Base-by-base conservation (phyloP, 2,888 invertebrate species). In the Limnephilus lunatus region DNA sequence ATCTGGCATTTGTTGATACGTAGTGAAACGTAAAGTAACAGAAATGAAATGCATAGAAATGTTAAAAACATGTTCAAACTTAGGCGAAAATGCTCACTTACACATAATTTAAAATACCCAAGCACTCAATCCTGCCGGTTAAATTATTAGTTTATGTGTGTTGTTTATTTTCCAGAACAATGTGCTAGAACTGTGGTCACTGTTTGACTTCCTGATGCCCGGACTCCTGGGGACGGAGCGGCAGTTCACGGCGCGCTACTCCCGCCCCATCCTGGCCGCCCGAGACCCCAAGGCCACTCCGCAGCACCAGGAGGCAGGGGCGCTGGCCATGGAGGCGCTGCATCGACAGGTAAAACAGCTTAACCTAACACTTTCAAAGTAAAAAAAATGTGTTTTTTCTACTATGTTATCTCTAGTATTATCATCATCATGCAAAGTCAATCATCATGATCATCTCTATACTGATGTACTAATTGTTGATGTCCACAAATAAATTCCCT, bases 181-280 rank as follows among this genome's bases (percentile, higher is more conserved):
- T 95, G 99, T 99, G 0, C 96, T 99, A 82, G 99, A 99, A 95
- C 96, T 99, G 94, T 99, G 99, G 99, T 99, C 99, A 12, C 96
- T 99, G 81, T 99, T 99, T 96, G 99, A 99, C 96, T 99, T 99
- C 96, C 96, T 99, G 89, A 99, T 99, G 99, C 99, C 99, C 0
- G 99, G 99, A 0, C 99, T 99, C 94, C 96, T 99, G 92, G 99
- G 99, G 48, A 98, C 98, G 0, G 99, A 99, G 96, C 98, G 98
- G 94, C 99, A 99, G 96, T 99, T 99, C 95, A 98, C 98, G 90
- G 97, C 98, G 88, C 97, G 97, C 94, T 98, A 97, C 95, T 98
- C 98, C 87, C 97, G 97, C 90, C 99, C 99, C 25, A 99, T 99
- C 94, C 96, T 99, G 90, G 98, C 98, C 7, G 98, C 99, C 94